phyloP scores from a whole-genome alignment of 35 echinoderm and acorn worm genomes.

The Amphiura filiformis region DNA sequence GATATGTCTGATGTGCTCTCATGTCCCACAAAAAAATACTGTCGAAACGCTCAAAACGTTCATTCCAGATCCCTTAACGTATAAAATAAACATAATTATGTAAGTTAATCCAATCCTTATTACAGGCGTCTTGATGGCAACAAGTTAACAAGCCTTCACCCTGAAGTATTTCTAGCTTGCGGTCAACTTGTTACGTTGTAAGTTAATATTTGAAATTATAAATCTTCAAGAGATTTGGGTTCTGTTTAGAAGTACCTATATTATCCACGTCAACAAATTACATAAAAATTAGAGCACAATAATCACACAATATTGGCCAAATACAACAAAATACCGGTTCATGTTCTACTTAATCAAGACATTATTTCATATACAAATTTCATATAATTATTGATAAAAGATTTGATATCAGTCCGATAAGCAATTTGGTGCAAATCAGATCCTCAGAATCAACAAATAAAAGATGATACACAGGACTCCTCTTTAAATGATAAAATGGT shows the following conservation, averaged over 20 bases:
- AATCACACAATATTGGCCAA: background rate
- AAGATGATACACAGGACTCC: too few relatives aligned
- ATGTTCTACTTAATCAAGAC: too few relatives aligned
- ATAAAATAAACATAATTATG: background rate
- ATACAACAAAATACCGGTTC: too few relatives aligned
- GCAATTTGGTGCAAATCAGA: too few relatives aligned
- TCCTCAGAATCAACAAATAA: too few relatives aligned
- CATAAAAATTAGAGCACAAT: background rate
- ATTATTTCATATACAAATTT: too few relatives aligned
- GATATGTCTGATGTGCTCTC: background rate
- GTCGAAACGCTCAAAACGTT: too few relatives aligned
- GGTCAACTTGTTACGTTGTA: background rate
- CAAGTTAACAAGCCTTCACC: background rate
- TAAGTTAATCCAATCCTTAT: background rate
- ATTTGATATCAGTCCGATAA: too few relatives aligned
- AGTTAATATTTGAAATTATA: slow-evolving; percentile 10
- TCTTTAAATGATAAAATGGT: too few relatives aligned
- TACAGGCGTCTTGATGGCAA: background rate
- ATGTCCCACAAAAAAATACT: background rate
- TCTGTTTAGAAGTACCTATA: background rate
- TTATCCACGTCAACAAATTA: background rate
- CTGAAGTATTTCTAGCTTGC: background rate
- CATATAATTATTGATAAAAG: too few relatives aligned
- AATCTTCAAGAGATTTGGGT: too few relatives aligned
- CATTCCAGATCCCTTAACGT: too few relatives aligned